Conservation (phyloP, 2,797 vertebrate genomes). For the Onychomys leucogaster region DNA sequence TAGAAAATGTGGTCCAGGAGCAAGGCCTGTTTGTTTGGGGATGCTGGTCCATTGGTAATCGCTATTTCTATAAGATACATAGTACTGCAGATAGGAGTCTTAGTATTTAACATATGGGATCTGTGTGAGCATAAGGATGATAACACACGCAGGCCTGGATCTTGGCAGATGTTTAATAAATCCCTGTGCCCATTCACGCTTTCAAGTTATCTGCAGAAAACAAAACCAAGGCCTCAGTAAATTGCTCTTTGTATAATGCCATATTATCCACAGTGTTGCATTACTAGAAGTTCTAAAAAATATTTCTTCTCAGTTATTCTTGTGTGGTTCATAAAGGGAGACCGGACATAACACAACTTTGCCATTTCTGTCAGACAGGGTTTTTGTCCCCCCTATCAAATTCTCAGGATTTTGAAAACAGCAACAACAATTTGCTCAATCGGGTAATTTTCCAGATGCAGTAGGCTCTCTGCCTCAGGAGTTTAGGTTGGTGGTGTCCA, state of each 20-base stretch:
- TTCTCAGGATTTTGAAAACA: constrained; percentile 22
- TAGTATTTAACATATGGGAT: not conserved
- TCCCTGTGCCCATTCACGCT: not conserved
- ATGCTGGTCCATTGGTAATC: not conserved
- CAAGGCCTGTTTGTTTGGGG: not conserved
- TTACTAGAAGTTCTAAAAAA: not conserved
- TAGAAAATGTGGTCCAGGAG: not conserved
- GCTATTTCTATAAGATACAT: not conserved
- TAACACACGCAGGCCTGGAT: not conserved
- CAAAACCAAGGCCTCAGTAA: not conserved
- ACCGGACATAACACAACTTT: not conserved
- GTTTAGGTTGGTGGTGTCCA: not conserved
- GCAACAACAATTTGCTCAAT: not conserved
- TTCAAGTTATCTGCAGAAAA: not conserved
- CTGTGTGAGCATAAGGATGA: not conserved
- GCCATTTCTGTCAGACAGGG: not conserved
- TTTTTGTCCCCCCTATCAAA: not conserved
- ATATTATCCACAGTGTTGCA: not conserved
- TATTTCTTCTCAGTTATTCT: not conserved
- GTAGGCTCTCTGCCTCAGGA: constrained; percentile 30
- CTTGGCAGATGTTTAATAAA: not conserved
- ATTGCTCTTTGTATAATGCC: not conserved
- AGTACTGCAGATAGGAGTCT: not conserved
- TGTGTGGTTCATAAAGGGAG: not conserved
- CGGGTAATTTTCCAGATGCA: constrained; percentile 30